phyloP scores from a whole-genome alignment of 2,888 invertebrate genomes.

The Nymphalis urticae region DNA sequence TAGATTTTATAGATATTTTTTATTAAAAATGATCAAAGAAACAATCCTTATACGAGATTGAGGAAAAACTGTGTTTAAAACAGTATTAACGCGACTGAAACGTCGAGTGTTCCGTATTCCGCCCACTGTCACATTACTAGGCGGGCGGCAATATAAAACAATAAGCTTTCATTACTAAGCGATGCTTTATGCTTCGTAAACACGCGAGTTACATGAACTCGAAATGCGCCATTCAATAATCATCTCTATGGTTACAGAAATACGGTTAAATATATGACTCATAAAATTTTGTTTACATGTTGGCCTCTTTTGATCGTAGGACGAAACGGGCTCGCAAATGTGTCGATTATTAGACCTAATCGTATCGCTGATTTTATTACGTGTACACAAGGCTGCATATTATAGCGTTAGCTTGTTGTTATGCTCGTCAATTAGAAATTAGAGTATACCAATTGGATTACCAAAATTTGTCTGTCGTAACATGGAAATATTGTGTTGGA shows the following conservation, averaged over 20 bases:
- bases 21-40: conserved; percentile 7
- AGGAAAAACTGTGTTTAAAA: not conserved
- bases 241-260: conserved; percentile 10
- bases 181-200: conserved; percentile 63
- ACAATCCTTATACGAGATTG: conserved; percentile 1
- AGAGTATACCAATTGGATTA: conserved; percentile 8
- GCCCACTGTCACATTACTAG: conserved; percentile 69
- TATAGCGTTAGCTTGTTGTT: conserved; percentile 15
- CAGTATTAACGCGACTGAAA: conserved; percentile 34
- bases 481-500: not conserved
- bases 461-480: conserved; percentile 8
- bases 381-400: conserved; percentile 28
- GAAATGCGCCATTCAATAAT: conserved; percentile 23
- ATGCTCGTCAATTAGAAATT: conserved; percentile 15
- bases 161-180: conserved; percentile 72
- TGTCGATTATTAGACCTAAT: conserved; percentile 43
- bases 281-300: conserved; percentile 38
- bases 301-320: conserved; percentile 42
- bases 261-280: conserved; percentile 26
- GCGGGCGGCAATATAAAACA: conserved; percentile 78
- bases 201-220: conserved; percentile 57
- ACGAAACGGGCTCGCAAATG: conserved; percentile 52
- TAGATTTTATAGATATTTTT: no score
- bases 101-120: conserved; percentile 50
- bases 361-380: conserved; percentile 40